Evolutionary conservation across 2,888 invertebrate genomes (phyloP), one percentile per base, ranked within the genome.

Genomic region (Agrochola lychnidis): DNA sequence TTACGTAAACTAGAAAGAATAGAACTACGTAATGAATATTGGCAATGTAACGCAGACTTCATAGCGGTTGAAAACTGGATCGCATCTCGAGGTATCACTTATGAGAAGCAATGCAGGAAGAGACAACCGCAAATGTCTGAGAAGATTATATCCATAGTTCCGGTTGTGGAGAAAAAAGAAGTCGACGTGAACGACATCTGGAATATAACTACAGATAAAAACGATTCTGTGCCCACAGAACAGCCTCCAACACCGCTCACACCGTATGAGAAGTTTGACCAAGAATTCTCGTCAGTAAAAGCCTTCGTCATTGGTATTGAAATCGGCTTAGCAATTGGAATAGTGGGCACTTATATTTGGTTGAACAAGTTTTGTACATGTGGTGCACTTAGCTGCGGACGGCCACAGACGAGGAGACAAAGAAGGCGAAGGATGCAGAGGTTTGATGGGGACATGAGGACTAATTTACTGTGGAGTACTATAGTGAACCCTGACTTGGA

Each of bases 21-120:
- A 56, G 96, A 97, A 87, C 89, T 97, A 2, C 93, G 96, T 42
- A 97, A 96, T 81, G 98, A 97, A 84, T 97, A 96, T 75, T 97
- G 97, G 92, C 94, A 95, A 74, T 98, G 98, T 89, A 97, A 96
- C 85, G 91, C 92, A 0, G 93, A 95, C 42, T 95, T 96, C 48
- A 91, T 94, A 10, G 92, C 94, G 5, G 91, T 95, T 0, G 95
- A 96, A 83, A 89, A 89, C 10, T 97, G 97, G 94, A 94, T 97
- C 45, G 81, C 88, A 6, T 91, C 93, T 2, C 93, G 90, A 40
- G 91, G 92, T 9, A 96, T 97, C 76, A 89, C 90, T 74, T 97
- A 97, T 71, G 94, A 96, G 42, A 97, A 97, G 69, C 94, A 94
- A 83, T 97, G 97, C 83, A 92, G 86, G 61, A 90, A 93, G 88